Evolutionary conservation across 2,888 invertebrate species (phyloP).

Genomic region (Drosophila cyrtoloma): DNA sequence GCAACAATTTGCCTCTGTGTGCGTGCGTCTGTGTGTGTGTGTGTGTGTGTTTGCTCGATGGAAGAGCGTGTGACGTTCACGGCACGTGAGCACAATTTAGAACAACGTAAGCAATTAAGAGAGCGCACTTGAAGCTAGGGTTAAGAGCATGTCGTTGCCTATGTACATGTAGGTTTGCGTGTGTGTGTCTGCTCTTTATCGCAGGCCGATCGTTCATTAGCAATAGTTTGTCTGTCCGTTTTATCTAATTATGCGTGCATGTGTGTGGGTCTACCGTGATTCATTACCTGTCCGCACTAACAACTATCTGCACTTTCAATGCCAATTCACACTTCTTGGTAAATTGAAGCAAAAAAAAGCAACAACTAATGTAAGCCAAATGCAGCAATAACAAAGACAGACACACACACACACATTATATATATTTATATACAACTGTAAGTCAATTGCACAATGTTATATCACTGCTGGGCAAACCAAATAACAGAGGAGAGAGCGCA

Average conservation of each 20-base stretch:
- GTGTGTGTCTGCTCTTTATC: conserved; percentile 1
- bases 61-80: conserved; percentile 38
- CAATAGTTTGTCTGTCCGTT: conserved; percentile 31
- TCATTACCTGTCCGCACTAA: conserved; percentile 18
- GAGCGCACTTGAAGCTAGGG: conserved; percentile 25
- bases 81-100: conserved; percentile 67
- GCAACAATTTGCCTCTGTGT: conserved; percentile 43
- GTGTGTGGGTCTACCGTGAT: conserved; percentile 16
- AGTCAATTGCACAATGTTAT: conserved; percentile 32
- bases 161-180: not conserved
- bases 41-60: conserved; percentile 11
- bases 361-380: conserved; percentile 27
- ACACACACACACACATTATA: too few relatives aligned
- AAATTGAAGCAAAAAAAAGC: conserved; percentile 14
- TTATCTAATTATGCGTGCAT: not conserved
- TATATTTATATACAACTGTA: not conserved
- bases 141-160: conserved; percentile 28
- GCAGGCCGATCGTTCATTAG: conserved; percentile 11
- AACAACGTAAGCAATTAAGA: conserved; percentile 35
- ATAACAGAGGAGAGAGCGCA: conserved; percentile 13
- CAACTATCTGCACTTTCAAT: conserved; percentile 29
- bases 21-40: not conserved
- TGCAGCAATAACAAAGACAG: conserved; percentile 2
- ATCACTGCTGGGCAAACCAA: conserved; percentile 24
- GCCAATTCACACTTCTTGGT: conserved; percentile 45